Evolutionary conservation across 2,888 invertebrate genomes (phyloP).

Genomic region (Eumerus sabulonum): DNA sequence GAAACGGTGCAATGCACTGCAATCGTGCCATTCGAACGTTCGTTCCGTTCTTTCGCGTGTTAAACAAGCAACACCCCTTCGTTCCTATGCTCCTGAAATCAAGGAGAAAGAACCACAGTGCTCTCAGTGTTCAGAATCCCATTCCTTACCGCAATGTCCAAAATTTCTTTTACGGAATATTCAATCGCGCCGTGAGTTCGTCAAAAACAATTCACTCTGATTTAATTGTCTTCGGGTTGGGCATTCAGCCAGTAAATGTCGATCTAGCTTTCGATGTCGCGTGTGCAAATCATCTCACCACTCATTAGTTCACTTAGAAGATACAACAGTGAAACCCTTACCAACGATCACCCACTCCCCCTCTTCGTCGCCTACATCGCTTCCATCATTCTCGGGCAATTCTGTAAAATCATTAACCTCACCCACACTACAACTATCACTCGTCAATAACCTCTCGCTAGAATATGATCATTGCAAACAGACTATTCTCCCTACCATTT

Average conservation of each 20-base stretch:
- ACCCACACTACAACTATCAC: background rate
- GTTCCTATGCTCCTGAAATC: too few species aligned
- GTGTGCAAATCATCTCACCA: background rate
- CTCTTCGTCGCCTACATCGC: background rate
- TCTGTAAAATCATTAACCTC: background rate
- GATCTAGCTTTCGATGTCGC: conserved; percentile 1
- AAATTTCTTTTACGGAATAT: background rate
- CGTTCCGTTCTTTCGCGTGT: background rate
- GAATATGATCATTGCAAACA: background rate
- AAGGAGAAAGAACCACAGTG: too few species aligned
- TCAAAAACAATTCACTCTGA: conserved; percentile 4
- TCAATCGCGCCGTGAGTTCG: background rate
- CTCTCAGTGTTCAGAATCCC: background rate
- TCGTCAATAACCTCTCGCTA: conserved; percentile 1
- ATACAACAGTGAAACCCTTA: too few species aligned
- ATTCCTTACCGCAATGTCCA: background rate
- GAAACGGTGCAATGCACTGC: conserved; percentile 12
- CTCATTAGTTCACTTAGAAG: too few species aligned
- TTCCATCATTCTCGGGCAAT: background rate
- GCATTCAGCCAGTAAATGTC: conserved; percentile 19
- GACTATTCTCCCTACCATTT: conserved; percentile 10
- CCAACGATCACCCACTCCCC: background rate
- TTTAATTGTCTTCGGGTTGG: conserved; percentile 9
- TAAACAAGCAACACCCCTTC: too few species aligned
- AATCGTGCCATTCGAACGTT: background rate